Percentiles rank a stretch among this genome's conserved stretches.
phyloP scores from a whole-genome alignment of 2,888 invertebrate species.

The Lottia gigantea region DNA sequence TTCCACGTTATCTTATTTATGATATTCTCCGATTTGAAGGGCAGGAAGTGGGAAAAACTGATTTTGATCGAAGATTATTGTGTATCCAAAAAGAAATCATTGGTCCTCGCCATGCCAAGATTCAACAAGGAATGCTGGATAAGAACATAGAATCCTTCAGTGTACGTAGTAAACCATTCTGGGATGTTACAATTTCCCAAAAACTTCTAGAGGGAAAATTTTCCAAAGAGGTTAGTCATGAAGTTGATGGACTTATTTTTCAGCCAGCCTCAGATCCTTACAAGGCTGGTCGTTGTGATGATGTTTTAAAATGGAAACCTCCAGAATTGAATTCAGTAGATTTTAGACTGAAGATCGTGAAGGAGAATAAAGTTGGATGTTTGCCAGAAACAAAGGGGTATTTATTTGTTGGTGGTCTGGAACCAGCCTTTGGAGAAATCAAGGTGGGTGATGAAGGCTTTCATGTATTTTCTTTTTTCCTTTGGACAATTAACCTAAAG shows the following conservation, averaged over 20 bases:
- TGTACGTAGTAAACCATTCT: conserved; percentile 90
- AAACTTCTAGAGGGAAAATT: conserved; percentile 81
- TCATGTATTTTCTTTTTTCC: too few relatives aligned
- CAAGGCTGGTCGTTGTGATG: conserved; percentile 81
- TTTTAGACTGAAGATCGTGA: conserved; percentile 86
- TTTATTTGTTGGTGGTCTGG: conserved; percentile 79
- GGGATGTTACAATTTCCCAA: conserved; percentile 75
- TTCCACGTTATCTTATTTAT: conserved; percentile 92
- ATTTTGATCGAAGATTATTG: conserved; percentile 82
- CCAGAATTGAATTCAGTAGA: conserved; percentile 93
- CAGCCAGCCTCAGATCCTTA: conserved; percentile 90
- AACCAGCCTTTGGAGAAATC: conserved; percentile 79
- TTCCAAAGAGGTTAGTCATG: conserved; percentile 85
- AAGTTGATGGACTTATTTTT: conserved; percentile 97
- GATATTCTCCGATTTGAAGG: conserved; percentile 90
- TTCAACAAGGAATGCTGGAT: conserved; percentile 79
- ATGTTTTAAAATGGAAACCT: conserved; percentile 98
- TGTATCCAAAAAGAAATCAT: conserved; percentile 78
- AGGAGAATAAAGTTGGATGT: conserved; percentile 69
- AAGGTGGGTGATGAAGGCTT: conserved; percentile 70
- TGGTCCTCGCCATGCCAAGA: conserved; percentile 78
- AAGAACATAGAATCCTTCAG: conserved; percentile 88
- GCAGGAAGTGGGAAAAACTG: conserved; percentile 79
- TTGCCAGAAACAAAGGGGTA: conserved; percentile 72
- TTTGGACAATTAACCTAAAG: too few relatives aligned